Evolutionary conservation across 2,797 vertebrate species (phyloP).

Genomic region (Melanotaenia boesemani): DNA sequence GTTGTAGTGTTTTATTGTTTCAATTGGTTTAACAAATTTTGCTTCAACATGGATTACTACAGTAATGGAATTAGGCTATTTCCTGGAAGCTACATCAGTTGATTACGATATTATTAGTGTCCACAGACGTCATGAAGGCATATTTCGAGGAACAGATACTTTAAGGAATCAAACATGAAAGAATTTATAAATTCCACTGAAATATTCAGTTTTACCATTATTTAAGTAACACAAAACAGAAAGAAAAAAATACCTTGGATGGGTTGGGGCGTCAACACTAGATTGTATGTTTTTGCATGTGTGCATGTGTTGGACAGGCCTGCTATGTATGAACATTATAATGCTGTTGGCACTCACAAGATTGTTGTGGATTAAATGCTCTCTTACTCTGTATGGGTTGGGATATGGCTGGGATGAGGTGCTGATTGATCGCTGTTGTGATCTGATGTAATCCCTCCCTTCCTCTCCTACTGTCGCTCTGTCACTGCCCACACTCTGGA

Average conservation of each 20-base stretch:
- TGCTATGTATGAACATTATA: neutral
- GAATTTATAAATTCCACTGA: neutral
- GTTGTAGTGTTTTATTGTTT: neutral
- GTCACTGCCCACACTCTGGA: conserved; percentile 59
- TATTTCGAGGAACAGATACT: neutral
- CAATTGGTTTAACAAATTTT: neutral
- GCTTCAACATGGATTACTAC: neutral
- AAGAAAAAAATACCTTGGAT: neutral
- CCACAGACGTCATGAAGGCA: neutral
- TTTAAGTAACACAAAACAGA: neutral
- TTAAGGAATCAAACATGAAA: neutral
- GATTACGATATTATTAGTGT: neutral
- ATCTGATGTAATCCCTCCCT: conserved; percentile 65
- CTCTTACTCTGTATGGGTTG: conserved; percentile 8
- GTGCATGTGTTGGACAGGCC: neutral
- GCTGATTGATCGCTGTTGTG: conserved; percentile 52
- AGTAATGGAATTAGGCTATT: neutral
- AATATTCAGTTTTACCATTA: neutral
- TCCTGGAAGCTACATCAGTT: neutral
- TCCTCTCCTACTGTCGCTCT: conserved; percentile 4
- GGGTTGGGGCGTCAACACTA: neutral
- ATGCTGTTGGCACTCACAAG: conserved; percentile 15
- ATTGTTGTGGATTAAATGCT: conserved; percentile 52
- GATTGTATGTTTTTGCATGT: neutral
- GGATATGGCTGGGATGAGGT: conserved; percentile 34